phyloP scores from a whole-genome alignment of 2,113 vertebrate species.

The Thunnus thynnus region DNA sequence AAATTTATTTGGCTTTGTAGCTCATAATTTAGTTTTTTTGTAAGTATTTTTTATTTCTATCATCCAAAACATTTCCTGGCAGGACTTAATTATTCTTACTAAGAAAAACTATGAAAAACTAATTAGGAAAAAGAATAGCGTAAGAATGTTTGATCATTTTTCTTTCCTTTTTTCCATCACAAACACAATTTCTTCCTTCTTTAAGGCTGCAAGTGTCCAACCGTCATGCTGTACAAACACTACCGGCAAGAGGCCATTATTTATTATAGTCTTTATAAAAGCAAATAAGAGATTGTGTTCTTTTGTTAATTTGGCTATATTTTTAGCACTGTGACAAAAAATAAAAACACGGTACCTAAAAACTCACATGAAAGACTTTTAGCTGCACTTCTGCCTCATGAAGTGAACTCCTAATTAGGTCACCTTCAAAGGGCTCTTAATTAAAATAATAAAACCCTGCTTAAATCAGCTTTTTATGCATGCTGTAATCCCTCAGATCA shows the following conservation, averaged over 20 bases:
- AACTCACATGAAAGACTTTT: not conserved
- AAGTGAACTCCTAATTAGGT: conserved; percentile 10
- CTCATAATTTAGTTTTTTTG: too few relatives aligned
- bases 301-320: not conserved
- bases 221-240: not conserved
- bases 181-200: not conserved
- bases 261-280: too few relatives aligned
- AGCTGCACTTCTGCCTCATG: conserved; percentile 2
- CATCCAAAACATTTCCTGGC: too few relatives aligned
- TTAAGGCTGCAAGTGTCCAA: not conserved
- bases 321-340: not conserved
- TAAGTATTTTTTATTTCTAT: too few relatives aligned
- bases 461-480: not conserved
- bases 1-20: too few relatives aligned
- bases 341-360: not conserved
- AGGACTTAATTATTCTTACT: too few relatives aligned
- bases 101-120: too few relatives aligned
- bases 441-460: not conserved
- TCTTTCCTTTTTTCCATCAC: not conserved
- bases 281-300: too few relatives aligned
- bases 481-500: not conserved
- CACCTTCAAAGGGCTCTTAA: not conserved
- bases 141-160: not conserved
- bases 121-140: not conserved
- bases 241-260: too few relatives aligned